Evolutionary conservation across 2,797 vertebrate genomes (phyloP), one percentile per base, ranked within the genome.

Genomic region (Pseudochromis fuscus): DNA sequence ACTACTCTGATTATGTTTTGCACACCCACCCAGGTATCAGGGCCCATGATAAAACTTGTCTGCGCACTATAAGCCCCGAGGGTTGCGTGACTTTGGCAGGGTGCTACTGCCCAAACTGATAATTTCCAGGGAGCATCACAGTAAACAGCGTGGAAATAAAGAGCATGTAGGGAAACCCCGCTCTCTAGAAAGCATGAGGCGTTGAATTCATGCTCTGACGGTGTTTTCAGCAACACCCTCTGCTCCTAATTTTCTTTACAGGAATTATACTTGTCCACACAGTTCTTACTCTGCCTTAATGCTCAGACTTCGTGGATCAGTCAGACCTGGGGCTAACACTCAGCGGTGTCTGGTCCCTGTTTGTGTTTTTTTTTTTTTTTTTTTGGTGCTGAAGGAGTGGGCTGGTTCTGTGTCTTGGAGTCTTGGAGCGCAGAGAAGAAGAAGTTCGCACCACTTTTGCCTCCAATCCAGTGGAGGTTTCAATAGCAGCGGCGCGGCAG

Each of bases 381-480:
- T 40, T n/a, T n/a, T 33, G 24, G 40, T 77, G 84, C 61, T 59
- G 75, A 67, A 88, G 85, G 71, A 91, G 93, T 91, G 93, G 94
- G 91, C 82, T 93, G 94, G 91, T 90, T 92, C 81, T 75, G 72
- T 33, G 71, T 68, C 72, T 82, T 64, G 77, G 88, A 92, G 83
- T 88, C 81, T 86, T 8, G 72, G 77, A 79, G 81, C 73, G 73
- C 74, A 80, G 69, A 37, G 59, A 62, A 69, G 70, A 63, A 71
- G 69, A 87, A 89, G 86, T 80, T 90, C 86, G 87, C 79, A 89
- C 86, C 88, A 91, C 84, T 85, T 91, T 76, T 74, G 86, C 89
- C 77, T 91, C 89, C 91, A 90, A 89, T 92, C 91, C 92, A 87
- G 91, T 84, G 83, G 83, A 87, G 90, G 89, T 89, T 90, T 94